Conservation (phyloP, 2,888 invertebrate genomes). For the Diabrotica balteata region DNA sequence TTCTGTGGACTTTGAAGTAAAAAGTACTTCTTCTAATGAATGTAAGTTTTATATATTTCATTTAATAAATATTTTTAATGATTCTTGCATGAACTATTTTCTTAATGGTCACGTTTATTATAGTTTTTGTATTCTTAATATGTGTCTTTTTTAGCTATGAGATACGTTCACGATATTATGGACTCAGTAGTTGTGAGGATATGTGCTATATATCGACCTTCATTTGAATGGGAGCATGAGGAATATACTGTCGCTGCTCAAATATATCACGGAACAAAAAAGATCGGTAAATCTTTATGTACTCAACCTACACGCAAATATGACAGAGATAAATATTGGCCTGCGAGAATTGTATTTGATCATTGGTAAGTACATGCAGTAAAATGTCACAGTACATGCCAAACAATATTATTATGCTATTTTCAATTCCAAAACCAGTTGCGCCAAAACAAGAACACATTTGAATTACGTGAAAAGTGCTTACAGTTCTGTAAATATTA, state of each 20-base stretch:
- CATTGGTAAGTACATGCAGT: slow-evolving; percentile 70
- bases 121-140: neutral
- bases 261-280: slow-evolving; percentile 87
- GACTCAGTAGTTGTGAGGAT: slow-evolving; percentile 82
- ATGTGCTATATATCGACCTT: slow-evolving; percentile 81
- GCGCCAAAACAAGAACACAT: no score
- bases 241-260: slow-evolving; percentile 87
- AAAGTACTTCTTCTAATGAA: slow-evolving; percentile 47
- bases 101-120: no score
- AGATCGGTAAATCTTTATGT: slow-evolving; percentile 75
- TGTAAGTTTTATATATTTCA: slow-evolving; percentile 52
- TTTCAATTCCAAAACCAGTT: slow-evolving; percentile 3
- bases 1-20: slow-evolving; percentile 81
- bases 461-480: no score
- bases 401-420: slow-evolving; percentile 9
- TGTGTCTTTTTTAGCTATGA: slow-evolving; percentile 65
- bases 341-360: slow-evolving; percentile 85
- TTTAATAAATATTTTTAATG: neutral
- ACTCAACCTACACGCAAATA: slow-evolving; percentile 73
- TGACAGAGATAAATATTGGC: slow-evolving; percentile 63
- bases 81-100: no score
- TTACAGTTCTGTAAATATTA: no score
- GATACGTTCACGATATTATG: slow-evolving; percentile 73
- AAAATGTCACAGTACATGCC: no score
- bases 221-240: slow-evolving; percentile 80